Base-by-base conservation (phyloP, 1,140 invertebrate genomes). In the Vollenhovia emeryi region DNA sequence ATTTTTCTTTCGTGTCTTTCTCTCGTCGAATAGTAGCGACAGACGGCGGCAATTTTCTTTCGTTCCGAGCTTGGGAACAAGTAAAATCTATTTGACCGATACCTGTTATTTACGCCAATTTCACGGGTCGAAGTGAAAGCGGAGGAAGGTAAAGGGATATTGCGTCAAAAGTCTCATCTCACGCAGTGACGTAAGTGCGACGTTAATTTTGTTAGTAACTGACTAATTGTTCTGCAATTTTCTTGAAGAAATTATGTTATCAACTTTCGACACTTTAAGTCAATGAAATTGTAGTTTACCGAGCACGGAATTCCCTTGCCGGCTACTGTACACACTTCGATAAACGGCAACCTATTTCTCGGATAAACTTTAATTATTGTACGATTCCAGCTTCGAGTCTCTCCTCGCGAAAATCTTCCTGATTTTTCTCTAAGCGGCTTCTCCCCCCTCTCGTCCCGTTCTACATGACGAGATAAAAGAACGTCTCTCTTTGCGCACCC, bases 341-440 rank as follows among this genome's bases (percentile, higher is more conserved):
- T 43, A 73, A 82, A 21, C 15, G 40, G 60, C 30, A 69, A 69
- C 50, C 50, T 57, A 71, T 73, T 57, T 30, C 66, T 71, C 50
- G 8, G 18, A 73, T 73, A 71, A 71, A 82, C 36, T 57, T 57
- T 73, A 82, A 73, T 82, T 57, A n/a, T n/a, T n/a, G n/a, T n/a
- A 82, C 55, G 27, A 33, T 30, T 79, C 3, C 33, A 15, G 21
- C 21, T 45, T 4, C 33, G 36, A 15, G 21, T 79, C 45, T 50
- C 36, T 30, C 40, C 57, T 36, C 15, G 15, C 50, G 2, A 55
- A 24, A 40, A 43, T 71, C 13, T 24, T 78, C 43, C 45, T 11
- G 18, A 45, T 57, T 45, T 52, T 68, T 40, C 48, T 55, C 33
- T 21, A 21, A 66, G 11, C 43, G 27, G 4, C 15, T 43, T 69